phyloP scores from a whole-genome alignment of 2,888 invertebrate species.

The Adelognathus sp. region DNA sequence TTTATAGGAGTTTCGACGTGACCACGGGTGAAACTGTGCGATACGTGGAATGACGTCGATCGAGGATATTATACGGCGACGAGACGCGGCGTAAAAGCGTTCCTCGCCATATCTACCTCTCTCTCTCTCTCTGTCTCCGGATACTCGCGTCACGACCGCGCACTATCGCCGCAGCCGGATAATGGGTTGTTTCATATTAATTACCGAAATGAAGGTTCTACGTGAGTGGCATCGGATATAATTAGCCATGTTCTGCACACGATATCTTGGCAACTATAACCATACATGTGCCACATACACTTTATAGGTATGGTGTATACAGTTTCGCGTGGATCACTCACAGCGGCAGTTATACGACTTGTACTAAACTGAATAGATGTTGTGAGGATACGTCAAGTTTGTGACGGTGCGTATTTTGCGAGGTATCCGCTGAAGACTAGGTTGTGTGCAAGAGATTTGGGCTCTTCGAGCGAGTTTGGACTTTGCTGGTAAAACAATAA shows the following conservation, averaged over 20 bases:
- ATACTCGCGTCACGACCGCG: constrained; percentile 13
- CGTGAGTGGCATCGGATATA: constrained; percentile 53
- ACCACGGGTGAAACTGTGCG: constrained; percentile 11
- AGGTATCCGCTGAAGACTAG: not conserved
- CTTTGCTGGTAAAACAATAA: not conserved
- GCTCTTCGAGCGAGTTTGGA: not conserved
- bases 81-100: constrained; percentile 14
- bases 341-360: constrained; percentile 46
- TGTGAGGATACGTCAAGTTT: constrained; percentile 47
- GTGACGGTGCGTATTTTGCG: constrained; percentile 12
- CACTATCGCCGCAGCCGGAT: constrained; percentile 34
- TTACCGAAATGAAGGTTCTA: constrained; percentile 52
- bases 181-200: constrained; percentile 58
- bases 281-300: not conserved
- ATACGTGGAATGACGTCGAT: constrained; percentile 33
- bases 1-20: constrained; percentile 41
- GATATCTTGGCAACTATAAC: constrained; percentile 14
- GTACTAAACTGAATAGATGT: constrained; percentile 13
- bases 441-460: not conserved
- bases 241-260: constrained; percentile 40
- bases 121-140: not conserved
- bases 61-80: constrained; percentile 42
- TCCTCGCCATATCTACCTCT: too few species aligned
- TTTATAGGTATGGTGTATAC: not conserved
- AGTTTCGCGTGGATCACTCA: constrained; percentile 1